phyloP scores from a whole-genome alignment of 2,797 vertebrate species.

The Columba guinea region DNA sequence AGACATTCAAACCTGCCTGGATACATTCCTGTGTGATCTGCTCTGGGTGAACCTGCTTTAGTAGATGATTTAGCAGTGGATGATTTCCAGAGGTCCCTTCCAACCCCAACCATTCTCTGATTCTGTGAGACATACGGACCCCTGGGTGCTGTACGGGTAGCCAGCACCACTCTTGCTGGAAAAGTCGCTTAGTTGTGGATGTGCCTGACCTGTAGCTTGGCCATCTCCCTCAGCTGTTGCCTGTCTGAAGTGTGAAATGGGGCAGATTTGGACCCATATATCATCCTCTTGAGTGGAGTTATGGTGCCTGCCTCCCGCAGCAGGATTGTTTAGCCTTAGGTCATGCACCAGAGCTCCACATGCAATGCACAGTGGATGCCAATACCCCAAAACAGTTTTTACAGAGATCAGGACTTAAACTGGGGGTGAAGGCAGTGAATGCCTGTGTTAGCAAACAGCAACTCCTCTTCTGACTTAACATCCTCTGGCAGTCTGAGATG shows the following conservation, averaged over 20 bases:
- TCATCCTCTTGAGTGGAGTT: background rate
- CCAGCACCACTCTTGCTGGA: background rate
- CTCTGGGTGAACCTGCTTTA: too few species aligned
- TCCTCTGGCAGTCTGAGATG: background rate
- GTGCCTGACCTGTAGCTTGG: background rate
- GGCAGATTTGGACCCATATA: background rate
- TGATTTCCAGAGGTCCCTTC: too few species aligned
- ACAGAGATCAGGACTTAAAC: background rate
- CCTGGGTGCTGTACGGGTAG: background rate
- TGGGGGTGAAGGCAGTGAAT: background rate
- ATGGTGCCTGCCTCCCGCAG: background rate
- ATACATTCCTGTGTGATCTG: too few species aligned
- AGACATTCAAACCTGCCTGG: too few species aligned
- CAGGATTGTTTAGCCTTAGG: background rate
- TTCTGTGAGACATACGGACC: background rate
- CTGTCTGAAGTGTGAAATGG: background rate
- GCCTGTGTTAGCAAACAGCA: background rate
- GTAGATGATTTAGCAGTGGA: too few species aligned
- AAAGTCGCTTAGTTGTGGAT: background rate
- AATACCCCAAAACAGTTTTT: background rate
- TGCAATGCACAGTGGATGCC: background rate
- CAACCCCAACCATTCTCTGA: too few species aligned
- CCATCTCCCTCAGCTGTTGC: background rate
- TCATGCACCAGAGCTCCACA: background rate
- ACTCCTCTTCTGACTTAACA: background rate